Evolutionary conservation across 2,797 vertebrate genomes (phyloP).

Genomic region (Girardinus metallicus): DNA sequence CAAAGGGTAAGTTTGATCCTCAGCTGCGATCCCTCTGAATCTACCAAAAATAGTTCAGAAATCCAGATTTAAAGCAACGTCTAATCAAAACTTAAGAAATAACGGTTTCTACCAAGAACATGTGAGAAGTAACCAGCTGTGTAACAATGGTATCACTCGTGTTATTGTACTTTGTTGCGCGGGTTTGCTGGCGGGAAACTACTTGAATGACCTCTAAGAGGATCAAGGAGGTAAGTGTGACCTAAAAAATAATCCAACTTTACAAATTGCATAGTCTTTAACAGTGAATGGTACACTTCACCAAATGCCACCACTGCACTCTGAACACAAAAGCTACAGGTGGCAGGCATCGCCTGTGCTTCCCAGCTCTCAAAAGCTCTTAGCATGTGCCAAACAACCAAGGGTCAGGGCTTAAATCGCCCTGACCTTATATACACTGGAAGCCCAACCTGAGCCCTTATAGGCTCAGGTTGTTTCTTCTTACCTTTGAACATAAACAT

Average conservation of each 20-base stretch:
- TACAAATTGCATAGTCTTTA: constrained; percentile 78
- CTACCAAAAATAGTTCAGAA: constrained; percentile 16
- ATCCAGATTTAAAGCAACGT: constrained; percentile 2
- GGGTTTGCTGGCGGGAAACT: constrained; percentile 64
- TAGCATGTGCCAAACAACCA: constrained; percentile 64
- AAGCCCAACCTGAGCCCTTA: no score
- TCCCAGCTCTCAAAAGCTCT: constrained; percentile 60
- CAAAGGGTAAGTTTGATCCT: neutral
- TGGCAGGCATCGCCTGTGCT: constrained; percentile 43
- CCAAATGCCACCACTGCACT: constrained; percentile 73
- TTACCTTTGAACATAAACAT: constrained; percentile 28
- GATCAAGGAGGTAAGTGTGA: constrained; percentile 75
- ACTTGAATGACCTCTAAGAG: constrained; percentile 66
- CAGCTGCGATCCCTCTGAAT: neutral
- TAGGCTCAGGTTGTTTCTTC: constrained; percentile 37
- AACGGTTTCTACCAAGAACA: constrained; percentile 42
- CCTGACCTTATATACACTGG: no score
- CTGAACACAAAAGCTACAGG: constrained; percentile 59
- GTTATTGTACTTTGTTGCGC: constrained; percentile 62
- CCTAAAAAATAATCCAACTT: constrained; percentile 75
- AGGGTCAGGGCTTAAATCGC: constrained; percentile 64
- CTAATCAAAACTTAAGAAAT: constrained; percentile 20
- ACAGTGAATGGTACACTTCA: constrained; percentile 75
- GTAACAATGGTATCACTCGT: constrained; percentile 70
- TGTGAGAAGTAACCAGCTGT: constrained; percentile 27